A percentile compares a stretch with the other conserved stretches of the same genome.
Conservation (phyloP, 2,888 invertebrate species). For the Drosophila buzzatii region DNA sequence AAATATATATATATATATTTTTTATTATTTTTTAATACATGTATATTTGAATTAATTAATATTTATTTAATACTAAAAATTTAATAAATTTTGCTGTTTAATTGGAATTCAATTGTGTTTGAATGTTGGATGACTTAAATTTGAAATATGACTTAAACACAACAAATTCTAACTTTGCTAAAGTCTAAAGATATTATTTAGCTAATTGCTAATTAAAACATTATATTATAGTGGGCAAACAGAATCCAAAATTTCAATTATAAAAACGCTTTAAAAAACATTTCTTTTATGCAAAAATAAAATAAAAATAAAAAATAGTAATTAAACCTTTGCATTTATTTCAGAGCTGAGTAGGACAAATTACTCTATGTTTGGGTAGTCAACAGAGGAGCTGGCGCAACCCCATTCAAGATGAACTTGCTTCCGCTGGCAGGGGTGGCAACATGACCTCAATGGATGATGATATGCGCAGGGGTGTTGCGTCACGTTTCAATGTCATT, state of each 20-base stretch:
- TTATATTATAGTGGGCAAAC: neutral
- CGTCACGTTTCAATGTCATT: constrained; percentile 73
- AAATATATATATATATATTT: neutral
- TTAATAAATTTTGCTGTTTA: neutral
- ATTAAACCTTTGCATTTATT: neutral
- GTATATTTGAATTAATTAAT: neutral
- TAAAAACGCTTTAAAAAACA: neutral
- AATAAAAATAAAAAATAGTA: too few relatives aligned
- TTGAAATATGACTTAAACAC: too few relatives aligned
- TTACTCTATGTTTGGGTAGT: constrained; percentile 7
- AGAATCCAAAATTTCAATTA: neutral
- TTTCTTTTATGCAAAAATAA: too few relatives aligned
- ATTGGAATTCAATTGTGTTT: neutral
- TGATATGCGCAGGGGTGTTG: constrained; percentile 40
- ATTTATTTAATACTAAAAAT: neutral
- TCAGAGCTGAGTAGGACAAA: constrained; percentile 14
- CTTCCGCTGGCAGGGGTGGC: constrained; percentile 30
- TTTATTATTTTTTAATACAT: neutral
- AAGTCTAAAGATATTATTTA: neutral
- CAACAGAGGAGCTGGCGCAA: constrained; percentile 17
- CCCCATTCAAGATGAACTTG: constrained; percentile 21
- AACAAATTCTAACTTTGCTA: neutral
- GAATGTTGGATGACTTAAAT: neutral
- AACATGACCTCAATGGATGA: constrained; percentile 59
- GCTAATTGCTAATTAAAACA: neutral